Percentiles rank a stretch among this genome's conserved stretches.
Evolutionary conservation across 2,113 vertebrate genomes (phyloP).

Genomic region (Cebus imitator): DNA sequence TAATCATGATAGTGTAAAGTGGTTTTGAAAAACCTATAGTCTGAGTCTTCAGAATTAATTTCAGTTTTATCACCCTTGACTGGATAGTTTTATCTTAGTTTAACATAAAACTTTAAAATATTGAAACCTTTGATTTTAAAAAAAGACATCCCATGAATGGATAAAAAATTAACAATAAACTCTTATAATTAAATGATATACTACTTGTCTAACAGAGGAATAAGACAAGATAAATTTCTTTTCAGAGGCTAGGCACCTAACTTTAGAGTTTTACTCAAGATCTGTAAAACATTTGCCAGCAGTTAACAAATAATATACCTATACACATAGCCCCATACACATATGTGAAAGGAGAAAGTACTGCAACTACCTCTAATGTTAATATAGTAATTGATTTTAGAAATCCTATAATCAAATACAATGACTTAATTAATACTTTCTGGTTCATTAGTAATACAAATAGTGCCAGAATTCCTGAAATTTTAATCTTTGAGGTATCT

Average conservation of each 20-base stretch:
- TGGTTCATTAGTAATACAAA: neutral
- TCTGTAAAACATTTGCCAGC: neutral
- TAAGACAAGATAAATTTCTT: neutral
- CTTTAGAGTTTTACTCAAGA: conserved; percentile 22
- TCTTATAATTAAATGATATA: neutral
- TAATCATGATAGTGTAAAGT: conserved; percentile 65
- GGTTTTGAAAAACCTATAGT: conserved; percentile 54
- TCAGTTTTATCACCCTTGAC: conserved; percentile 62
- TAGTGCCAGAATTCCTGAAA: neutral
- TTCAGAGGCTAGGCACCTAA: neutral
- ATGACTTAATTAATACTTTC: neutral
- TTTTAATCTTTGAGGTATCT: neutral
- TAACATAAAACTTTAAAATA: conserved; percentile 38
- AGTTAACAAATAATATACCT: neutral
- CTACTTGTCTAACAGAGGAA: neutral
- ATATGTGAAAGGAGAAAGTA: neutral
- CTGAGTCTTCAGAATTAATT: conserved; percentile 61
- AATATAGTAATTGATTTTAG: neutral
- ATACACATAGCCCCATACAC: neutral
- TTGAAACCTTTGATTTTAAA: conserved; percentile 42
- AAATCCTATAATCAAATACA: conserved; percentile 22
- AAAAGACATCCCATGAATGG: neutral
- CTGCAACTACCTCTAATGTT: neutral
- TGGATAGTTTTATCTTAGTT: conserved; percentile 15
- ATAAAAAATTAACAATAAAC: conserved; percentile 27